A percentile compares a stretch with the other conserved stretches of the same genome.
Conservation (phyloP, 2,888 invertebrate genomes). For the Dugesia japonica region DNA sequence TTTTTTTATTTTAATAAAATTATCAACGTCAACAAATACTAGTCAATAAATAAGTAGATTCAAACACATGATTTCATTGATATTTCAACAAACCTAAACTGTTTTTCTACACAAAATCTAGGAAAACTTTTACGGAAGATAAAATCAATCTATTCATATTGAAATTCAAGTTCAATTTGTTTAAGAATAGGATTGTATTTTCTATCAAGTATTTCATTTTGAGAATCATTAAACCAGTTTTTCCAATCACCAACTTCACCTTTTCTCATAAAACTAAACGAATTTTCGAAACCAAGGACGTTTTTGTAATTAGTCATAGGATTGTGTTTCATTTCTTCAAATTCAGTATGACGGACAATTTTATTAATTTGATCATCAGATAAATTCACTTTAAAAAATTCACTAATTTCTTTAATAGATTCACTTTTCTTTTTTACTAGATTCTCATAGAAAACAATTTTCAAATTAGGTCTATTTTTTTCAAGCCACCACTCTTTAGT, state of each 20-base stretch:
- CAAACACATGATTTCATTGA: too few relatives aligned
- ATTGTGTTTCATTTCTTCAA: constrained; percentile 35
- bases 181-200: constrained; percentile 27
- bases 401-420: constrained; percentile 36
- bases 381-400: constrained; percentile 37
- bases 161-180: constrained; percentile 31
- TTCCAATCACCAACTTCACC: constrained; percentile 33
- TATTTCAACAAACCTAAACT: too few relatives aligned
- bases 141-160: too few relatives aligned
- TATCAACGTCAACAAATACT: too few relatives aligned
- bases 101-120: too few relatives aligned
- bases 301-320: constrained; percentile 33
- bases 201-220: constrained; percentile 28
- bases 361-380: constrained; percentile 30
- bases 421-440: constrained; percentile 35
- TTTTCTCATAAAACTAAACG: constrained; percentile 36
- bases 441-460: constrained; percentile 31
- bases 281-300: constrained; percentile 21
- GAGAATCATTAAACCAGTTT: constrained; percentile 31
- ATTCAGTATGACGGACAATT: constrained; percentile 34
- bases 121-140: too few relatives aligned
- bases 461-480: constrained; percentile 22
- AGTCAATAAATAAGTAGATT: too few relatives aligned
- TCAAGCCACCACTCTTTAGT: constrained; percentile 29
- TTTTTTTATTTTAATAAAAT: too few relatives aligned